Percentiles rank a stretch among this genome's conserved stretches.
These are phyloP conservation scores for Chaunax sp. DNA, from an alignment of 2,797 vertebrate species.

Conservation along the genomic window DNA sequence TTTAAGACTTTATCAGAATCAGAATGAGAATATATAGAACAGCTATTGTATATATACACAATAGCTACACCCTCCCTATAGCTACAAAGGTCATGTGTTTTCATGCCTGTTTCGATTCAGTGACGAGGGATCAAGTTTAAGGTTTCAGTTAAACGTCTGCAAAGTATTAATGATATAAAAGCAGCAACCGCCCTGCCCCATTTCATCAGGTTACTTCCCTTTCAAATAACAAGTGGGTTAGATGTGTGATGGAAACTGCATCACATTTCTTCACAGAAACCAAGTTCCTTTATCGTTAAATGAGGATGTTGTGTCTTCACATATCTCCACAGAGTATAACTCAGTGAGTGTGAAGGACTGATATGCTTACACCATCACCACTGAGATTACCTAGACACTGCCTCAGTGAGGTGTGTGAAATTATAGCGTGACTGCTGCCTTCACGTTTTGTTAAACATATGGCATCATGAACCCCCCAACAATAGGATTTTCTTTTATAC, in stretches of 20 bases:
- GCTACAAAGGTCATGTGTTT: too few species aligned
- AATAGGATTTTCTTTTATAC: background rate
- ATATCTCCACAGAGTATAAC: background rate
- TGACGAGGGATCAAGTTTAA: background rate
- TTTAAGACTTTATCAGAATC: background rate
- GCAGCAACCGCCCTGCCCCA: background rate
- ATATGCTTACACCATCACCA: background rate
- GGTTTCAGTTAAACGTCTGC: conserved; percentile 5
- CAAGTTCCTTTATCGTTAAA: conserved; percentile 14
- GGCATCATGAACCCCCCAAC: fast-evolving
- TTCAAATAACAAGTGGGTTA: background rate
- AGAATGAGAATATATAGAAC: too few species aligned
- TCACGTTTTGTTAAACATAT: background rate
- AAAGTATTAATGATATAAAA: background rate
- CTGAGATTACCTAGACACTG: background rate
- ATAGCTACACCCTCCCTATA: too few species aligned
- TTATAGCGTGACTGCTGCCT: background rate
- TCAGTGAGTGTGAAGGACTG: background rate
- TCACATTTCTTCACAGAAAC: background rate
- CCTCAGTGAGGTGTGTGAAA: background rate
- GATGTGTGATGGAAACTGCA: conserved; percentile 1
- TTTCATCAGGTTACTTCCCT: conserved; percentile 50
- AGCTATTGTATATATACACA: too few species aligned
- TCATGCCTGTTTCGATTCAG: background rate
- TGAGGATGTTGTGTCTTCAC: conserved; percentile 16